Evolutionary conservation across 2,797 vertebrate species (phyloP), one percentile per base, ranked within the genome.

Genomic region (Kryptolebias ocellatus): DNA sequence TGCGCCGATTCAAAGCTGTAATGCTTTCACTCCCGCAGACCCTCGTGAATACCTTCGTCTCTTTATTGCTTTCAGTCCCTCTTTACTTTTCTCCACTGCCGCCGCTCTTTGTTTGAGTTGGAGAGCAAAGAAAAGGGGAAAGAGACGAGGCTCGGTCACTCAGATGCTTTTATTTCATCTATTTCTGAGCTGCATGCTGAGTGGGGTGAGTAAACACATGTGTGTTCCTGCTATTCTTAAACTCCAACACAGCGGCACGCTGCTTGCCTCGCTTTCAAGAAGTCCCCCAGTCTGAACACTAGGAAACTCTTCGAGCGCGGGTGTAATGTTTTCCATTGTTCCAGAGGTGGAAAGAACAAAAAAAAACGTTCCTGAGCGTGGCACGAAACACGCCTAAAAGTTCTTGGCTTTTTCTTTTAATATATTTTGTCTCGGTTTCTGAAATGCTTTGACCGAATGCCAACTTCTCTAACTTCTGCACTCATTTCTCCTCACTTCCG

Each of bases 191-290:
- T 69, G 59, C 45, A 61, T 39, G 65, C 34, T 2, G n/a, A 59
- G 62, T 56, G 44, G 62, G 20, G 69, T 59, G 55, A 76, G 54
- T 55, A 17, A 18, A 29, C 29, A 60, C 31, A 59, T 67, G 67
- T 75, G 74, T 31, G 64, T 69, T 50, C 45, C 59, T 74, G 70
- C 87, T 89, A 86, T 89, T 86, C 87, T 85, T 85, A 88, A 67
- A 75, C 78, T 68, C 17, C 70, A 16, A 60, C 76, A 66, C 78
- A 72, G 11, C 34, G 42, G 53, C 70, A 51, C 58, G 44, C 60
- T 75, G 61, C 75, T 72, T 61, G 28, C 70, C 63, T 71, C 70
- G 72, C 62, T 60, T 70, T 73, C 69, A 83, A 29, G 52, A 66
- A 66, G 68, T 80, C 67, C 2, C 67, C 70, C 66, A 52, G 71